Evolutionary conservation across 2,888 invertebrate species (phyloP), one percentile per base, ranked within the genome.

Genomic region (Bellardia pandia): DNA sequence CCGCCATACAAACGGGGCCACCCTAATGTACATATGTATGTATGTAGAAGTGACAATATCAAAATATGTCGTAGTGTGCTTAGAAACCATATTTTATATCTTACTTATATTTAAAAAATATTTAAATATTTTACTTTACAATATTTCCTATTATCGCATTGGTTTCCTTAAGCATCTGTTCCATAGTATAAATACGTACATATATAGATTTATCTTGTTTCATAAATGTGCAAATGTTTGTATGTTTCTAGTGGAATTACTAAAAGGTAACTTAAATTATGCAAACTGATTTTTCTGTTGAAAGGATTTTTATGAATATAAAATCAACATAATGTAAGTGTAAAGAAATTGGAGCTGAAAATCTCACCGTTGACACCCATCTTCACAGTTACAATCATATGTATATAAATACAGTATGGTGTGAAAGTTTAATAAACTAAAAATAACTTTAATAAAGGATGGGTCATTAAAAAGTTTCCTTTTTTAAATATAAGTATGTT

Each of bases 291-390:
- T 76, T 76, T 81, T 74, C 30, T 77, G 58, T 58, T 62, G 71
- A 72, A 86, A 80, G 77, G 68, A 86, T 81, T 80, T 62, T 80
- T 82, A 72, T 72, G 82, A 81, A 86, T 86, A 81, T 53, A 60
- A 77, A 81, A 82, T 81, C 72, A 77, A 30, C 42, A 72, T 76
- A 86, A 82, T 86, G 13, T 45, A 64, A 69, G 62, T 76, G 64
- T 9, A 76, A 48, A 62, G n/a, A 60, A 76, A 62, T 56, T 45
- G 58, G 16, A 56, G 3, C 51, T 16, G 58, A 56, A 62, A 53
- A 69, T 60, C 2, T 77, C 45, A 53, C 30, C 42, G 40, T 69
- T 71, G 42, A 62, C 78, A 79, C 42, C 56, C 51, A 74, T 1
- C 45, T 23, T 8, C 7, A 33, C 13, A 66, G 56, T 3, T 9